Percentiles rank a stretch among this genome's conserved stretches.
Evolutionary conservation across 1,140 invertebrate species (phyloP).

Genomic region (Vollenhovia emeryi): DNA sequence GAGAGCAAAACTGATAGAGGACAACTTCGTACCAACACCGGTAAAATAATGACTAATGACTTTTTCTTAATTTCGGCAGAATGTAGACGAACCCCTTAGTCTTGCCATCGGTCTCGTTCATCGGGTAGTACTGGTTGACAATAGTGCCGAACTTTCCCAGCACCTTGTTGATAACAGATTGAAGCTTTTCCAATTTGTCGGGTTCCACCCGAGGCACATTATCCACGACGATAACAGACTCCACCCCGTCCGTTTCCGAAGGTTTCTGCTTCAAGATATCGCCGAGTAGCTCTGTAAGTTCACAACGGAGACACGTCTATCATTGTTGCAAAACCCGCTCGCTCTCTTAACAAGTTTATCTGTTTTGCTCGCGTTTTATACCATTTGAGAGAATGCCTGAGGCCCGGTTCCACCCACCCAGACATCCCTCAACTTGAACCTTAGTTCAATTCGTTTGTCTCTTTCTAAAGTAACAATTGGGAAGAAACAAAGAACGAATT

Average conservation of each 20-base stretch:
- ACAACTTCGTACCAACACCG: too few relatives aligned
- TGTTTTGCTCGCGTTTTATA: background rate
- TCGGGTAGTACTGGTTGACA: slow-evolving; percentile 96
- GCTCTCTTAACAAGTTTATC: background rate
- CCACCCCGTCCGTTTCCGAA: slow-evolving; percentile 97
- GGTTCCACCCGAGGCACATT: slow-evolving; percentile 97
- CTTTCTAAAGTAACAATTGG: too few relatives aligned
- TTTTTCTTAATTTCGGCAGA: background rate
- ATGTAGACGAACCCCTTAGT: slow-evolving; percentile 92
- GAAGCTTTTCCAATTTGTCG: slow-evolving; percentile 96
- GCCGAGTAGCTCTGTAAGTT: slow-evolving; percentile 92
- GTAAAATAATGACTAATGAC: too few relatives aligned
- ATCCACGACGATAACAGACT: slow-evolving; percentile 98
- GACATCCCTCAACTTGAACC: too few relatives aligned
- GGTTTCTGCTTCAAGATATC: slow-evolving; percentile 95
- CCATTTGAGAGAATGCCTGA: too few relatives aligned
- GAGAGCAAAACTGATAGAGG: too few relatives aligned
- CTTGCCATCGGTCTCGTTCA: slow-evolving; percentile 89
- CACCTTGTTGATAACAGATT: slow-evolving; percentile 96
- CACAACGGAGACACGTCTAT: background rate
- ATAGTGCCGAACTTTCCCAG: slow-evolving; percentile 97
- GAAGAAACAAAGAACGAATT: too few relatives aligned
- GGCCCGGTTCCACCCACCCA: too few relatives aligned
- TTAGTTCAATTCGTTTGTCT: too few relatives aligned
- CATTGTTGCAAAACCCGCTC: background rate